Percentiles rank a stretch among this genome's conserved stretches.
These are phyloP conservation scores for Sinosuthora webbiana DNA, from an alignment of 2,113 vertebrate genomes.

Conservation along the genomic window DNA sequence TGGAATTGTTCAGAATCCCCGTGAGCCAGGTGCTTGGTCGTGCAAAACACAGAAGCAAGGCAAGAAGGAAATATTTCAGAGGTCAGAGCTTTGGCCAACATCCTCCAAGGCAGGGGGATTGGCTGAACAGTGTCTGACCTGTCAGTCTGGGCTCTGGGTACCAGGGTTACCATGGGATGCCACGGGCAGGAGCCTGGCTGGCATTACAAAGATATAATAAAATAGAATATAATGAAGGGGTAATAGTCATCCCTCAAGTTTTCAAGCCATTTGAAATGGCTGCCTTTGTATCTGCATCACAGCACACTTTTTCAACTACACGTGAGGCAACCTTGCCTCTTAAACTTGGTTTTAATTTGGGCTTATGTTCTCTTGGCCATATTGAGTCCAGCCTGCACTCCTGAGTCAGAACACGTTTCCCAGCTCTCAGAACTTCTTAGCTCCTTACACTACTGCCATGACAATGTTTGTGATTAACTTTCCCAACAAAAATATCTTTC, in stretches of 20 bases:
- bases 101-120: neutral
- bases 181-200: neutral
- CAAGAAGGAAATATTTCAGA: neutral
- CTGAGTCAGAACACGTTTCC: neutral
- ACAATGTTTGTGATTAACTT: neutral
- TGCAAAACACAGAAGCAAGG: neutral
- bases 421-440: neutral
- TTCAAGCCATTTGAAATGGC: neutral
- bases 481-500: neutral
- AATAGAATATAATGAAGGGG: neutral
- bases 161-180: neutral
- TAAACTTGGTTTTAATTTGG: neutral
- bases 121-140: neutral
- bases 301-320: neutral
- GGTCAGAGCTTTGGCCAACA: neutral
- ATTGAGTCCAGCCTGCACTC: neutral
- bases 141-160: neutral
- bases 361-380: neutral
- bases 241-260: neutral
- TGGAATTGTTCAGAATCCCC: neutral
- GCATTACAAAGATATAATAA: neutral
- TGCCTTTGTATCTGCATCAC: neutral
- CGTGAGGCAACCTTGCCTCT: neutral
- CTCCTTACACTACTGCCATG: neutral
- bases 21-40: neutral